phyloP scores from a whole-genome alignment of 2,113 vertebrate genomes.

The Crocuta crocuta region DNA sequence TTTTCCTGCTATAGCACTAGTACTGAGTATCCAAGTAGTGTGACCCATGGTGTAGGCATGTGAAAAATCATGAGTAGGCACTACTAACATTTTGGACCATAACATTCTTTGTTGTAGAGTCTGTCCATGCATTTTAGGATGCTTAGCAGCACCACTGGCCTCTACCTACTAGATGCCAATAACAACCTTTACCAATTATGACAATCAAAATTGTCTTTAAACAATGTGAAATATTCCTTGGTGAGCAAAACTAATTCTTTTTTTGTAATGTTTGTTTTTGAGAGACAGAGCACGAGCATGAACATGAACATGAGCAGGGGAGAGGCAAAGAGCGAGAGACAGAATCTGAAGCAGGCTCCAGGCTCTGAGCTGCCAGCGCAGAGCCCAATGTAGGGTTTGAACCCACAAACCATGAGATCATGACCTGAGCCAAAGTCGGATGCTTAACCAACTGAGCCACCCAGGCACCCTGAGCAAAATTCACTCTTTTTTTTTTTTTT shows the following conservation, averaged over 20 bases:
- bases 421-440: too few relatives aligned
- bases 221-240: not conserved
- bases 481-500: too few relatives aligned
- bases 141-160: not conserved
- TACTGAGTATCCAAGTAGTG: not conserved
- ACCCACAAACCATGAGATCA: too few relatives aligned
- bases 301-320: too few relatives aligned
- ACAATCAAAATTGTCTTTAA: not conserved
- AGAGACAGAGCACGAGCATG: too few relatives aligned
- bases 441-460: too few relatives aligned
- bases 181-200: too few relatives aligned
- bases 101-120: not conserved
- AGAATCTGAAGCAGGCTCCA: too few relatives aligned
- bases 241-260: not conserved
- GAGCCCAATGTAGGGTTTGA: too few relatives aligned
- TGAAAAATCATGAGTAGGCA: not conserved
- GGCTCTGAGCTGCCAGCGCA: too few relatives aligned
- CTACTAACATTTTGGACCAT: not conserved
- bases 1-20: not conserved
- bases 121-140: not conserved
- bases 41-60: not conserved
- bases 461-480: not conserved
- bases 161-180: not conserved
- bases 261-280: too few relatives aligned
- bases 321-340: too few relatives aligned